These are phyloP conservation scores for Lates calcarifer DNA, from an alignment of 2,113 vertebrate genomes.

Conservation along the genomic window DNA sequence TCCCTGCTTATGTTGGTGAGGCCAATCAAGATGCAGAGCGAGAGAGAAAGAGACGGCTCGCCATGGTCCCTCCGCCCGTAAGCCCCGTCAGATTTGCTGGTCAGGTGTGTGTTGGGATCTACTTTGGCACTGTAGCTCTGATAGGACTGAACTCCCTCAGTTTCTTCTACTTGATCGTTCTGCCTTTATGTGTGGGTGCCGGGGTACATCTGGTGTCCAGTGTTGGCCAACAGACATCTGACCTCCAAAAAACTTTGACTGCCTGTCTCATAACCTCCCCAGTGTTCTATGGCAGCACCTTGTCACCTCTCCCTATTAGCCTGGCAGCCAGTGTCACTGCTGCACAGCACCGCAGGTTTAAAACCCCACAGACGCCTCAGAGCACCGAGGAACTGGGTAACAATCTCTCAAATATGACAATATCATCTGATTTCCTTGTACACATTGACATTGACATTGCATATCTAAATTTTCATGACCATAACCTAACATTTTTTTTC, in stretches of 20 bases:
- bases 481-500: neutral
- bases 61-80: conserved; percentile 66
- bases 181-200: conserved; percentile 88
- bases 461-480: neutral
- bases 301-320: conserved; percentile 90
- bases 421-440: neutral
- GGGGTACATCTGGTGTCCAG: conserved; percentile 90
- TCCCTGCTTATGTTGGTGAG: conserved; percentile 88
- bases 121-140: conserved; percentile 89
- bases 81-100: conserved; percentile 84
- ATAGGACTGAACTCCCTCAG: conserved; percentile 87
- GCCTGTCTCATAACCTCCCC: conserved; percentile 87
- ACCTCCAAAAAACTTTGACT: conserved; percentile 83
- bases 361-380: conserved; percentile 41
- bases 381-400: conserved; percentile 76
- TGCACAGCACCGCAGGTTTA: conserved; percentile 84
- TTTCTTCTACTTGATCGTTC: conserved; percentile 87
- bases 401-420: neutral
- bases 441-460: neutral
- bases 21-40: conserved; percentile 76
- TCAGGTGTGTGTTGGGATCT: conserved; percentile 89
- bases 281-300: conserved; percentile 88
- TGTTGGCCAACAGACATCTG: conserved; percentile 88
- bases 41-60: conserved; percentile 40
- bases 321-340: conserved; percentile 87